These are phyloP conservation scores for Acheta domesticus DNA, from an alignment of 2,888 invertebrate genomes.

Conservation along the genomic window DNA sequence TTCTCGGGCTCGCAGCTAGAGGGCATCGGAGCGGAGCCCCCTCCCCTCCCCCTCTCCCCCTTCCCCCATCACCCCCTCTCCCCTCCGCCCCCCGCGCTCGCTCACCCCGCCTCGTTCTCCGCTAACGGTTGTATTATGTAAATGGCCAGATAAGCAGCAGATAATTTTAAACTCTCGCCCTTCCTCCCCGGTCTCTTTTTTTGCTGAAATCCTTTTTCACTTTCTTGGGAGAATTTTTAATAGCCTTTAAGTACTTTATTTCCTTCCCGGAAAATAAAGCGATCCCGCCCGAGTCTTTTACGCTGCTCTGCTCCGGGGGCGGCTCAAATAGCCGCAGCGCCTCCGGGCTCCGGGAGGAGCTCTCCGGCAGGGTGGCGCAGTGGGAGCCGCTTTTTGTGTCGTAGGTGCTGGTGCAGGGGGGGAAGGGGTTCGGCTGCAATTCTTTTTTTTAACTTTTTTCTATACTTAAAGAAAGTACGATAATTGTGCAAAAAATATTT, in stretches of 20 bases:
- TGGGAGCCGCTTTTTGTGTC: too few relatives aligned
- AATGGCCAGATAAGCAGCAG: slow-evolving; percentile 18
- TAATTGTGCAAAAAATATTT: too few relatives aligned
- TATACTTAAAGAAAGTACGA: too few relatives aligned
- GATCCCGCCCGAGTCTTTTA: slow-evolving; percentile 3
- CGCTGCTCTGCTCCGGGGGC: background rate
- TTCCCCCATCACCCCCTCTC: background rate
- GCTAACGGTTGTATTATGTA: slow-evolving; percentile 18
- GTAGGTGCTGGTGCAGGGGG: too few relatives aligned
- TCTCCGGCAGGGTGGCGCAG: too few relatives aligned
- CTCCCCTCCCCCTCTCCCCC: background rate
- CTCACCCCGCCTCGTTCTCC: background rate
- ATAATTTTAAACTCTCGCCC: background rate
- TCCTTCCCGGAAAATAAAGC: slow-evolving; percentile 8
- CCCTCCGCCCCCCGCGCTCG: background rate
- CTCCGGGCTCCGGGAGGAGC: background rate
- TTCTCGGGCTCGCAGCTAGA: background rate
- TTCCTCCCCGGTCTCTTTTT: background rate
- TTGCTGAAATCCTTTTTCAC: slow-evolving; percentile 8
- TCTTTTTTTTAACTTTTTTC: too few relatives aligned
- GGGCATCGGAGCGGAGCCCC: background rate
- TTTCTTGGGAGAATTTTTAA: slow-evolving; percentile 18
- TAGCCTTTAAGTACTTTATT: slow-evolving; percentile 18
- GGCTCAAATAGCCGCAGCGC: background rate
- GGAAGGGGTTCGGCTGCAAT: too few relatives aligned